Conservation (phyloP, 2,113 vertebrate species). For the Planiliza haematocheilus region DNA sequence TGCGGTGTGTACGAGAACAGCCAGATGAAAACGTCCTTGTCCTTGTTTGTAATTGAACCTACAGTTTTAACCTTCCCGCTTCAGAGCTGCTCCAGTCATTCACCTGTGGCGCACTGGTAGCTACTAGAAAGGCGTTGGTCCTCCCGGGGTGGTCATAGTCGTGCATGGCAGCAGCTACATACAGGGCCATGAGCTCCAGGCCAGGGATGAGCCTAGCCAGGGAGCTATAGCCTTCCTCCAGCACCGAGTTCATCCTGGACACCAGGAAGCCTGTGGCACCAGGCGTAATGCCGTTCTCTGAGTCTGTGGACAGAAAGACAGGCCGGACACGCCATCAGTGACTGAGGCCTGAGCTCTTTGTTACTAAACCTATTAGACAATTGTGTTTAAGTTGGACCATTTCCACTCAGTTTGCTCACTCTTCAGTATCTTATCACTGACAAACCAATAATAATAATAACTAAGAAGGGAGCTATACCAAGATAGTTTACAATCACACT, state of each 20-base stretch:
- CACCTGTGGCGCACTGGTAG: conserved; percentile 94
- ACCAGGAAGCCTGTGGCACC: conserved; percentile 89
- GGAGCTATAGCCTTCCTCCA: conserved; percentile 88
- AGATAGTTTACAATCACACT: background rate
- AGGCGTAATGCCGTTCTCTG: conserved; percentile 88
- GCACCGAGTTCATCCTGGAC: conserved; percentile 86
- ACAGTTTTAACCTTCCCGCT: background rate
- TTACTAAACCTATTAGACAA: background rate
- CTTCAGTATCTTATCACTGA: background rate
- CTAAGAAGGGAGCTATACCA: background rate
- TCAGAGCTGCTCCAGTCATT: background rate
- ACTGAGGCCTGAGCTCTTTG: background rate
- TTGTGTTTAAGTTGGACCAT: background rate
- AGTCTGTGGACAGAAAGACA: conserved; percentile 79
- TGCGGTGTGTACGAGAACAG: background rate
- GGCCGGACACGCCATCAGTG: background rate
- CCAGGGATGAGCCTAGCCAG: conserved; percentile 94
- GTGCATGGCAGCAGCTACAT: conserved; percentile 98
- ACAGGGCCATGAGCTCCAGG: conserved; percentile 96
- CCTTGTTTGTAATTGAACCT: background rate
- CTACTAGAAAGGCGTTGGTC: conserved; percentile 97
- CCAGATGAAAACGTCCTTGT: background rate
- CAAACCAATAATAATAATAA: background rate
- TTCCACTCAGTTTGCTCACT: background rate
- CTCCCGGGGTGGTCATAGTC: conserved; percentile 98